Evolutionary conservation across 2,113 vertebrate genomes (phyloP).

Genomic region (Hypomesus transpacificus): DNA sequence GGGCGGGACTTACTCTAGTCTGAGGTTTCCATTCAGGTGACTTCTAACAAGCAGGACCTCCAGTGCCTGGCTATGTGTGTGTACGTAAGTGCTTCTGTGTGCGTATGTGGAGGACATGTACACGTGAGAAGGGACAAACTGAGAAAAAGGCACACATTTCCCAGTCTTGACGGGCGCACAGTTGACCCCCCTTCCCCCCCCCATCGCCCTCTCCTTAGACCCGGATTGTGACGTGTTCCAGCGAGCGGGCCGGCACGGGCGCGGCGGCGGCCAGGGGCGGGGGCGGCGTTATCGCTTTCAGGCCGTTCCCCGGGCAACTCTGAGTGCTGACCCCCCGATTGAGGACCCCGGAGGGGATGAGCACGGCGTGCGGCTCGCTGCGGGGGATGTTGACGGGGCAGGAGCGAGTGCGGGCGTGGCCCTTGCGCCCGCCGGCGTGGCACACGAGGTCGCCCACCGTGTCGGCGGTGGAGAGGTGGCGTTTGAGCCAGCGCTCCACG

Average conservation of each 20-base stretch:
- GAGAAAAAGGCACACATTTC: slow-evolving; percentile 79
- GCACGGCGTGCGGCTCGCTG: slow-evolving; percentile 56
- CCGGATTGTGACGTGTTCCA: slow-evolving; percentile 73
- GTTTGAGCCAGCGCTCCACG: slow-evolving; percentile 77
- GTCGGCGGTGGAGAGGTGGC: slow-evolving; percentile 76
- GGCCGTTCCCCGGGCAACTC: slow-evolving; percentile 82
- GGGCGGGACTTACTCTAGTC: background rate
- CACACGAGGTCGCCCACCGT: slow-evolving; percentile 88
- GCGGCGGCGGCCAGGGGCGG: slow-evolving; percentile 10
- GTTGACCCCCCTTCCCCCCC: too few relatives aligned
- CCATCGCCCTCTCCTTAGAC: slow-evolving; percentile 49
- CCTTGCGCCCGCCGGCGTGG: slow-evolving; percentile 72
- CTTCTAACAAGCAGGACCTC: background rate
- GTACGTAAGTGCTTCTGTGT: background rate
- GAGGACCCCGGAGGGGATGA: slow-evolving; percentile 49
- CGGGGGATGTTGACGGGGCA: slow-evolving; percentile 85
- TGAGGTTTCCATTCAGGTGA: background rate
- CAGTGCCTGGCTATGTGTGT: slow-evolving; percentile 1
- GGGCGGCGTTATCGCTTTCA: slow-evolving; percentile 78
- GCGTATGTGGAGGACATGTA: slow-evolving; percentile 1
- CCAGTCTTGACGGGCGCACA: background rate
- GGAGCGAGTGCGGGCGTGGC: slow-evolving; percentile 85
- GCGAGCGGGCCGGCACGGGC: slow-evolving; percentile 57
- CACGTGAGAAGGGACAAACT: slow-evolving; percentile 26
- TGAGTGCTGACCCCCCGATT: slow-evolving; percentile 47